Evolutionary conservation across 2,888 invertebrate genomes (phyloP).

Genomic region (Nephrotoma appendiculata): DNA sequence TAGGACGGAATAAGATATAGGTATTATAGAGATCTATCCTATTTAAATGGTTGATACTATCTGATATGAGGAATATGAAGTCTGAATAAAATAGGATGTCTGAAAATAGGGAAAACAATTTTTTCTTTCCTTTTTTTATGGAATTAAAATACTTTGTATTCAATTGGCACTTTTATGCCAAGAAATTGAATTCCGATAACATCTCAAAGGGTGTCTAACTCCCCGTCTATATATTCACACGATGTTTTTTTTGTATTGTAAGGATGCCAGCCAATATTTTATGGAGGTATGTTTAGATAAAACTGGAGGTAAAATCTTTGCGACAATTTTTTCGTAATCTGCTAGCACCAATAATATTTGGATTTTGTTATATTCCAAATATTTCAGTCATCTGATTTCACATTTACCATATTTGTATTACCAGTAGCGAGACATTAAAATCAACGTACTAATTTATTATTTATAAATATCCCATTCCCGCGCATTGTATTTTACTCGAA

Average conservation of each 20-base stretch:
- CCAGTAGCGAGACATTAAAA: too few relatives aligned
- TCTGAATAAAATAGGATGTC: neutral
- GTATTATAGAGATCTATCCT: neutral
- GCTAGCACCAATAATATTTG: too few relatives aligned
- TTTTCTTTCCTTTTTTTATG: neutral
- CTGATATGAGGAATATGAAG: neutral
- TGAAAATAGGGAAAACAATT: neutral
- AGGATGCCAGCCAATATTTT: neutral
- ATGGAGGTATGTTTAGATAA: neutral
- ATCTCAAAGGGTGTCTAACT: neutral
- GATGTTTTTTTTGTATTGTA: neutral
- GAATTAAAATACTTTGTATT: neutral
- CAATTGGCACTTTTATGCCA: neutral
- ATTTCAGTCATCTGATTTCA: too few relatives aligned
- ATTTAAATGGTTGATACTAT: neutral
- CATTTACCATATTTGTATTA: too few relatives aligned
- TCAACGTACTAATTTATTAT: too few relatives aligned
- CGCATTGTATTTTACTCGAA: too few relatives aligned
- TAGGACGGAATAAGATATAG: neutral
- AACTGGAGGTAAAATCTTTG: neutral
- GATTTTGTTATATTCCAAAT: too few relatives aligned
- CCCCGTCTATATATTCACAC: neutral
- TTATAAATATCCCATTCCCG: too few relatives aligned
- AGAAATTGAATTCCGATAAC: neutral
- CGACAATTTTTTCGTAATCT: neutral